phyloP scores from a whole-genome alignment of 2,113 vertebrate species.

The Myotis yumanensis region DNA sequence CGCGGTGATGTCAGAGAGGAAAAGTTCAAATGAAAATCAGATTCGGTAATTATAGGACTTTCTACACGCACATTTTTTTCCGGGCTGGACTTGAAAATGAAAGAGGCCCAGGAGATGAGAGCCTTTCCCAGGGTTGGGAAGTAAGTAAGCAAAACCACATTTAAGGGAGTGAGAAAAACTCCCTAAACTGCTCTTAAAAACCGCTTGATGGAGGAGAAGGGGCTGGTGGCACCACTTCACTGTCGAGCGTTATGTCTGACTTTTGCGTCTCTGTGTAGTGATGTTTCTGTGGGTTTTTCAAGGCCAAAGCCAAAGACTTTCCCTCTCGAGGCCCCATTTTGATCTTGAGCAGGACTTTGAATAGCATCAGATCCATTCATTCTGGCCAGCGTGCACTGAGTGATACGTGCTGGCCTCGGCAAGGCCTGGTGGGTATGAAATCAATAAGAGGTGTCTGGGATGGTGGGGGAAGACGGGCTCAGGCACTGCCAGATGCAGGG shows the following conservation, averaged over 20 bases:
- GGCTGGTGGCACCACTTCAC: constrained; percentile 47
- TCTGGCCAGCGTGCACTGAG: not conserved
- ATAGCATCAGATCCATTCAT: not conserved
- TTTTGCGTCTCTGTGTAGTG: not conserved
- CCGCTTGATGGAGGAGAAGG: constrained; percentile 57
- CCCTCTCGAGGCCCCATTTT: not conserved
- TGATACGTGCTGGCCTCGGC: not conserved
- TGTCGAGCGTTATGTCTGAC: constrained; percentile 55
- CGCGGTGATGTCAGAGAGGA: constrained; percentile 69
- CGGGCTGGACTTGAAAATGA: constrained; percentile 77
- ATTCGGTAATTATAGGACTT: constrained; percentile 80
- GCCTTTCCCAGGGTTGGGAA: constrained; percentile 67
- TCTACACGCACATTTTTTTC: constrained; percentile 66
- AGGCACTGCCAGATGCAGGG: not conserved
- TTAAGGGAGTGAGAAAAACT: constrained; percentile 69
- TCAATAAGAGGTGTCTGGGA: too few species aligned
- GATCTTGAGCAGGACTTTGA: not conserved
- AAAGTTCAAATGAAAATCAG: constrained; percentile 82
- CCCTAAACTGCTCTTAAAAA: constrained; percentile 64
- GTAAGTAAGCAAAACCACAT: constrained; percentile 80
- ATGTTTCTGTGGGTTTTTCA: not conserved
- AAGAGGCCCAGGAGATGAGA: constrained; percentile 76
- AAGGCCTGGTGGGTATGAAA: not conserved
- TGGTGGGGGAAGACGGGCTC: not conserved
- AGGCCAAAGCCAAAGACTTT: not conserved